These are phyloP conservation scores for Oscheius sp. DNA, from an alignment of 2,888 invertebrate species.

Conservation along the genomic window DNA sequence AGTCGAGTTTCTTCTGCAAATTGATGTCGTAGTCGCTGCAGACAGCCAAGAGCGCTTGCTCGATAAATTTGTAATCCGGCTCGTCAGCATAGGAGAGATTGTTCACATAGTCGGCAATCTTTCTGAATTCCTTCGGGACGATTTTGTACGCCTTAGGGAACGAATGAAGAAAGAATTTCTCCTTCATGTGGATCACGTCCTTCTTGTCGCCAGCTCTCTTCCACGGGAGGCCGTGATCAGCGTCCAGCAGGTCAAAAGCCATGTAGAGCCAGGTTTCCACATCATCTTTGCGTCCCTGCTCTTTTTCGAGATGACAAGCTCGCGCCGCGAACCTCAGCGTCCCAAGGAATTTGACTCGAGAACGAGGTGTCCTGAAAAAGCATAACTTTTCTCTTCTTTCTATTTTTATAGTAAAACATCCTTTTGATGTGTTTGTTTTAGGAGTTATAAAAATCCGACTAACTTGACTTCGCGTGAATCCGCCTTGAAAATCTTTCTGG, in stretches of 20 bases:
- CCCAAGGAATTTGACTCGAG: constrained; percentile 50
- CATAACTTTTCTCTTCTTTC: too few relatives aligned
- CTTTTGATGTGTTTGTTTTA: too few relatives aligned
- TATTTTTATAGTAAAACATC: too few relatives aligned
- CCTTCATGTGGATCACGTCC: constrained; percentile 26
- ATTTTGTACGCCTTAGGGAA: background rate
- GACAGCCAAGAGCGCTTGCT: background rate
- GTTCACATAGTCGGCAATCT: constrained; percentile 11
- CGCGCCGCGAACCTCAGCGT: constrained; percentile 46
- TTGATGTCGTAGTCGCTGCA: background rate
- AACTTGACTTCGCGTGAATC: constrained; percentile 2
- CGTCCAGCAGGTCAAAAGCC: constrained; percentile 45
- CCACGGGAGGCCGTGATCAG: constrained; percentile 42
- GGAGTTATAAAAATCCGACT: too few relatives aligned
- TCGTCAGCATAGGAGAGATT: constrained; percentile 7
- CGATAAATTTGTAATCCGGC: constrained; percentile 21
- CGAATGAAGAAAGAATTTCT: constrained; percentile 22
- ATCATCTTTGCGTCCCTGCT: constrained; percentile 51
- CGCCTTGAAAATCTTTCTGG: constrained; percentile 27
- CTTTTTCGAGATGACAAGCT: constrained; percentile 40
- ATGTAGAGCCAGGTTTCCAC: constrained; percentile 52
- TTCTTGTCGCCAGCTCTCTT: constrained; percentile 24
- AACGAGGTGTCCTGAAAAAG: constrained; percentile 29
- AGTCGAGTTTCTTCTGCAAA: constrained; percentile 22
- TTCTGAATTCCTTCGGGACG: constrained; percentile 27